A percentile compares a stretch with the other conserved stretches of the same genome.
Conservation (phyloP, 1,140 invertebrate species). For the Berghia stephanieae region DNA sequence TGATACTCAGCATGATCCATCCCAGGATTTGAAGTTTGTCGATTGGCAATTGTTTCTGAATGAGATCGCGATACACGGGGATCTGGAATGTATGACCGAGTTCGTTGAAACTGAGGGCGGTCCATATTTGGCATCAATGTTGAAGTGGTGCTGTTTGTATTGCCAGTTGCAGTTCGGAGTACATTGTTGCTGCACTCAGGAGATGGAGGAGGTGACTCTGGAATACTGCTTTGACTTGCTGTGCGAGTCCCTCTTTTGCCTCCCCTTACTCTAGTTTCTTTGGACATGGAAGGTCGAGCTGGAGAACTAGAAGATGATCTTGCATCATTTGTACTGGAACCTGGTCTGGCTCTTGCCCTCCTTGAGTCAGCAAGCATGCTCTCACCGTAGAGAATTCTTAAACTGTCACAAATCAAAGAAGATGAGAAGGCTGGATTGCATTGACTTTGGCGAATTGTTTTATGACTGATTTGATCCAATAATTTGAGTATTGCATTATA, state of each 20-base stretch:
- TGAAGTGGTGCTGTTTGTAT: not conserved
- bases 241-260: not conserved
- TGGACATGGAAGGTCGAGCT: no score
- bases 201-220: not conserved
- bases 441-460: no score
- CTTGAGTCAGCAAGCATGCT: no score
- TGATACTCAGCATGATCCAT: constrained; percentile 12
- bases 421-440: not conserved
- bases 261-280: no score
- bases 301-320: no score
- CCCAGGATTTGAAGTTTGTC: constrained; percentile 22
- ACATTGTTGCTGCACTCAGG: constrained; percentile 23
- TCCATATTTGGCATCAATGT: not conserved
- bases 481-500: constrained; percentile 10
- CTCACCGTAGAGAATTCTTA: constrained; percentile 12
- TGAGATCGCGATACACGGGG: not conserved
- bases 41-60: constrained; percentile 30
- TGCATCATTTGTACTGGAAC: no score
- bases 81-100: constrained; percentile 14
- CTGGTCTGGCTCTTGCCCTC: no score
- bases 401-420: constrained; percentile 5
- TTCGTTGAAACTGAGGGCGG: constrained; percentile 11
- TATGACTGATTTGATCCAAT: no score
- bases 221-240: not conserved
- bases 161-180: no score